These are phyloP conservation scores for Monomorium pharaonis DNA, from an alignment of 1,140 invertebrate species.

Conservation along the genomic window DNA sequence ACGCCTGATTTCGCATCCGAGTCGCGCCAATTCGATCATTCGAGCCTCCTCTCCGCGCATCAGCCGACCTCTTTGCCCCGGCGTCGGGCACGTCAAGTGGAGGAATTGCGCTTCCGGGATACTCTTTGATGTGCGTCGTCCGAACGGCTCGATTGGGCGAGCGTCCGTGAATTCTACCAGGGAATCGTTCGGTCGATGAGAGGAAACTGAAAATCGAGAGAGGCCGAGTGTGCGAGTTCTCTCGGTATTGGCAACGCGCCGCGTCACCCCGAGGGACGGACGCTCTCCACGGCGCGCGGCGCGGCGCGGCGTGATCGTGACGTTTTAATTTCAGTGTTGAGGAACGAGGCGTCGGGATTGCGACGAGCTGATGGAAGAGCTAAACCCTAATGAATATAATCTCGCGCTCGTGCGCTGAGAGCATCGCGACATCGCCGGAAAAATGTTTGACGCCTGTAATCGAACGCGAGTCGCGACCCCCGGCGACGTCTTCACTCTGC, in stretches of 20 bases:
- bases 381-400: conserved; percentile 45
- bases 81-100: conserved; percentile 38
- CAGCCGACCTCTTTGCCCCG: conserved; percentile 36
- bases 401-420: not conserved
- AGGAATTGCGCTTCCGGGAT: conserved; percentile 51
- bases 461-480: conserved; percentile 1
- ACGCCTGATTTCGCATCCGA: conserved; percentile 44
- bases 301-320: conserved; percentile 1
- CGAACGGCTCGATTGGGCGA: conserved; percentile 41
- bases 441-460: conserved; percentile 15
- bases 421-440: not conserved
- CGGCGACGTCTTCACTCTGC: not conserved
- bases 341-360: not conserved
- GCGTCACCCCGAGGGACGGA: conserved; percentile 7
- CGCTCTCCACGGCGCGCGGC: not conserved
- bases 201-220: conserved; percentile 6
- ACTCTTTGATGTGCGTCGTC: conserved; percentile 49
- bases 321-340: conserved; percentile 38
- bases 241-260: conserved; percentile 19
- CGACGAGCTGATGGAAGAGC: not conserved
- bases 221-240: conserved; percentile 14
- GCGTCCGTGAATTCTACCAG: conserved; percentile 27
- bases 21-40: conserved; percentile 26
- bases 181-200: not conserved
- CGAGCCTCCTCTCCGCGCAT: conserved; percentile 26